A percentile compares a stretch with the other conserved stretches of the same genome.
These are phyloP conservation scores for Chaetogeoica ovagalla DNA, from an alignment of 2,888 invertebrate species.

Conservation along the genomic window DNA sequence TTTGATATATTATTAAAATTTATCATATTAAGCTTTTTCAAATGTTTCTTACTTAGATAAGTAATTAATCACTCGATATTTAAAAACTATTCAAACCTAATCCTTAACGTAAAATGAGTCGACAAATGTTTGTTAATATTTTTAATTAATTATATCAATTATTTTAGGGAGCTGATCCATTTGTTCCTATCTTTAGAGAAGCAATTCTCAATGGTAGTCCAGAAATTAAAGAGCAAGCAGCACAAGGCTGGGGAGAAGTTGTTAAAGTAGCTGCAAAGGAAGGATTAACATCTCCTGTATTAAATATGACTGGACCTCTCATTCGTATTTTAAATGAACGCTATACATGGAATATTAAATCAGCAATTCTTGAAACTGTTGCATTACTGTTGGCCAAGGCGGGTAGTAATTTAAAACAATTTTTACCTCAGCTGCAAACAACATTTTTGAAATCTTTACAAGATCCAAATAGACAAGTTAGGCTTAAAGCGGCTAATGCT, in stretches of 20 bases:
- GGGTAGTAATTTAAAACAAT: slow-evolving; percentile 92
- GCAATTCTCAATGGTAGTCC: slow-evolving; percentile 93
- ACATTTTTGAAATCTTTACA: slow-evolving; percentile 94
- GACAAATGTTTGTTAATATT: background rate
- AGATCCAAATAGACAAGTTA: slow-evolving; percentile 83
- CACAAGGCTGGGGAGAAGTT: slow-evolving; percentile 80
- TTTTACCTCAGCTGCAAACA: slow-evolving; percentile 96
- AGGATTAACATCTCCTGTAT: slow-evolving; percentile 91
- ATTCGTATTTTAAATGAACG: slow-evolving; percentile 93
- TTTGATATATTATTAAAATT: too few relatives aligned
- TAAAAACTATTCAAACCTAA: background rate
- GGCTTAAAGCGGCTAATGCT: slow-evolving; percentile 86
- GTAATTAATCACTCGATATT: background rate
- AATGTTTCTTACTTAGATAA: background rate
- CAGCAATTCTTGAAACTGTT: slow-evolving; percentile 91
- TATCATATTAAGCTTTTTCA: too few relatives aligned
- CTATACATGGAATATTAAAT: slow-evolving; percentile 91
- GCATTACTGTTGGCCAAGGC: slow-evolving; percentile 92
- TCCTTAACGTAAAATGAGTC: background rate
- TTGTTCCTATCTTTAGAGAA: slow-evolving; percentile 93
- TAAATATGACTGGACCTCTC: slow-evolving; percentile 95
- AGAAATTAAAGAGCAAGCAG: slow-evolving; percentile 94
- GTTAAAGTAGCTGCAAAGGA: slow-evolving; percentile 82
- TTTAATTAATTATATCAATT: slow-evolving; percentile 4
- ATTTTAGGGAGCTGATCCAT: slow-evolving; percentile 82